A percentile compares a stretch with the other conserved stretches of the same genome.
Evolutionary conservation across 2,888 invertebrate species (phyloP).

Genomic region (Drosophila demipolita): DNA sequence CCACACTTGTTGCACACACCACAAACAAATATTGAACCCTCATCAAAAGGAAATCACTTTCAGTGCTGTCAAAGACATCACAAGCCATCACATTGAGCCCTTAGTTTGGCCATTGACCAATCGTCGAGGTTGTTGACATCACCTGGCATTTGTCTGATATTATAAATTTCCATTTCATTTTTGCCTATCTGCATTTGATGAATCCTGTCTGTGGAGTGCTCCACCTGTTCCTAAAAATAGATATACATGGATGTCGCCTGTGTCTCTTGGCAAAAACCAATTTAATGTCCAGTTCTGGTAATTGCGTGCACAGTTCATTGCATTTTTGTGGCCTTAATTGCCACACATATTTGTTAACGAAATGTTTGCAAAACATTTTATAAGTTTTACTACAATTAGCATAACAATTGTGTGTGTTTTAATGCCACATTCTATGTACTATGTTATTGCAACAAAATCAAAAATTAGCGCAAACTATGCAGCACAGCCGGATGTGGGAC

Average conservation of each 20-base stretch:
- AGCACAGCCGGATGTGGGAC: constrained; percentile 48
- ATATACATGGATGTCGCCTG: constrained; percentile 2
- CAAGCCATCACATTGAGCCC: constrained; percentile 56
- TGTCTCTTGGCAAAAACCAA: constrained; percentile 1
- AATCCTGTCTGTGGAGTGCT: constrained; percentile 12
- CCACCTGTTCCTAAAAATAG: constrained; percentile 4
- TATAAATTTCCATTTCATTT: constrained; percentile 26
- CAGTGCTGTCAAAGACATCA: constrained; percentile 67
- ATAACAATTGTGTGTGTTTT: constrained; percentile 38
- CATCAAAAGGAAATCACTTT: constrained; percentile 64
- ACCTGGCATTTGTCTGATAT: constrained; percentile 57
- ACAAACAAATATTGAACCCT: constrained; percentile 59
- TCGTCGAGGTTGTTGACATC: constrained; percentile 33
- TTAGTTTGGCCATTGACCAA: constrained; percentile 43
- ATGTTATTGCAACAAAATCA: constrained; percentile 25
- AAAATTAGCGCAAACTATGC: constrained; percentile 45
- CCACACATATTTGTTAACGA: constrained; percentile 48
- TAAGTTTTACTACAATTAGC: constrained; percentile 61
- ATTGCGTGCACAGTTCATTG: constrained; percentile 63
- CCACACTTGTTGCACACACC: constrained; percentile 62
- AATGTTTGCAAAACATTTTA: constrained; percentile 54
- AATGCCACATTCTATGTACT: constrained; percentile 16
- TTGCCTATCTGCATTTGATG: constrained; percentile 35
- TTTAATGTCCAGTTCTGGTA: constrained; percentile 31
- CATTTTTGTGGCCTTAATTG: constrained; percentile 60